Evolutionary conservation across 2,888 invertebrate genomes (phyloP), one percentile per base, ranked within the genome.

Genomic region (Pyrocoelia pectoralis): DNA sequence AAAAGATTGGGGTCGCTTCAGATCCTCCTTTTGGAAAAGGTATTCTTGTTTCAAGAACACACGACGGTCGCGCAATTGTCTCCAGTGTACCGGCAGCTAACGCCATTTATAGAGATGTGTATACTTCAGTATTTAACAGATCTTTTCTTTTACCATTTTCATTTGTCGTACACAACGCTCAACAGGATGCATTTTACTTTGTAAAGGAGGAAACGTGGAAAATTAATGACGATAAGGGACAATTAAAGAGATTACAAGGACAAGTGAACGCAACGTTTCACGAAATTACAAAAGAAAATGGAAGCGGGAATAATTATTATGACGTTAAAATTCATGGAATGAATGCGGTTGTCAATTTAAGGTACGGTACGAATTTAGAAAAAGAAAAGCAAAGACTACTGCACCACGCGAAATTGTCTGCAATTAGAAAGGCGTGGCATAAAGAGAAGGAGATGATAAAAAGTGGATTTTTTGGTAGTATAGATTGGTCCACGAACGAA

Each of bases 291-390:
- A 88, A 88, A 52, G 93, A 93, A 75, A 86, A 87, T 62, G 84
- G 86, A 6, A 90, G 89, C 67, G 91, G 91, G 1, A 86, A 88
- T 69, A 90, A 90, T 71, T 91, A 91, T 73, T 86, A 92, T 65
- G 94, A 94, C 80, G 93, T 97, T 6, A 93, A 95, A 80, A 94
- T 98, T 71, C 95, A 95, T 77, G 94, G 95, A 0, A 86, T 89
- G 41, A 94, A 94, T 78, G 94, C 95, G 68, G 92, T 96, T 49
- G 90, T 98, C 69, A 97, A 97, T 79, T 83, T 98, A 68, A 88
- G 97, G n/a, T 97, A 97, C 77, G 98, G 98, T 43, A 95, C 97
- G 12, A 94, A 91, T 2, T 88, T 93, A 8, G 94, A 94, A 71
- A 90, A 95, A 72, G 97, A 98, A 80, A 90, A 92, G 71, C 93